Percentiles rank a stretch among this genome's conserved stretches.
Evolutionary conservation across 2,888 invertebrate species (phyloP).

Genomic region (Tipula helvola): DNA sequence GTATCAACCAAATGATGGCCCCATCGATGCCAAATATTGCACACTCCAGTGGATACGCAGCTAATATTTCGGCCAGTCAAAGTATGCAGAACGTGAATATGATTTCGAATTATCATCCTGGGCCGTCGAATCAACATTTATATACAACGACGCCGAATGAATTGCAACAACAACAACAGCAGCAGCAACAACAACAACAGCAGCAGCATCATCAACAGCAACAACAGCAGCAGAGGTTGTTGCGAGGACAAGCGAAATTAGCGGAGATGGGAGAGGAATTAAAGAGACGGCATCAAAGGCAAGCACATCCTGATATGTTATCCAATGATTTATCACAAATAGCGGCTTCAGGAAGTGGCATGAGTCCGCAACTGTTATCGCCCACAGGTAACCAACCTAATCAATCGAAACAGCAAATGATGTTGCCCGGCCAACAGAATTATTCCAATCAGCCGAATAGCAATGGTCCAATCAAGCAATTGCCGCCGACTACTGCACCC

Average conservation of each 20-base stretch:
- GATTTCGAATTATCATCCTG: slow-evolving; percentile 17
- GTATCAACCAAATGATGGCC: slow-evolving; percentile 35
- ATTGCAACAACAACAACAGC: slow-evolving; percentile 21
- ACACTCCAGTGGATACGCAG: slow-evolving; percentile 23
- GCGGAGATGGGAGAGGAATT: slow-evolving; percentile 76
- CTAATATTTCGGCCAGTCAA: slow-evolving; percentile 30
- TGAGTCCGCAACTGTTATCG: neutral
- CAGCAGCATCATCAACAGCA: slow-evolving; percentile 25
- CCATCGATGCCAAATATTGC: slow-evolving; percentile 37
- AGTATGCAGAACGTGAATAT: slow-evolving; percentile 36
- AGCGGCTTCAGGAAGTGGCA: neutral
- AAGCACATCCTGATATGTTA: slow-evolving; percentile 23
- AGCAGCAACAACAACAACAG: slow-evolving; percentile 26
- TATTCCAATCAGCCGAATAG: slow-evolving; percentile 18
- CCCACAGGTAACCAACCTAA: neutral
- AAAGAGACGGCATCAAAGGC: slow-evolving; percentile 43
- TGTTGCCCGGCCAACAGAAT: slow-evolving; percentile 20
- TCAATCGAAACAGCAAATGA: slow-evolving; percentile 10
- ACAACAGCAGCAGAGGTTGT: slow-evolving; percentile 19
- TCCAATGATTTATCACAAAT: slow-evolving; percentile 20
- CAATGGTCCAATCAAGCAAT: slow-evolving; percentile 23
- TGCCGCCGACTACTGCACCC: slow-evolving; percentile 42
- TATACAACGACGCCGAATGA: slow-evolving; percentile 18
- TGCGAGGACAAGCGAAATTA: slow-evolving; percentile 48
- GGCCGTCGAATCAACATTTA: slow-evolving; percentile 19